Evolutionary conservation across 2,888 invertebrate genomes (phyloP).

Genomic region (Lymantria monacha): DNA sequence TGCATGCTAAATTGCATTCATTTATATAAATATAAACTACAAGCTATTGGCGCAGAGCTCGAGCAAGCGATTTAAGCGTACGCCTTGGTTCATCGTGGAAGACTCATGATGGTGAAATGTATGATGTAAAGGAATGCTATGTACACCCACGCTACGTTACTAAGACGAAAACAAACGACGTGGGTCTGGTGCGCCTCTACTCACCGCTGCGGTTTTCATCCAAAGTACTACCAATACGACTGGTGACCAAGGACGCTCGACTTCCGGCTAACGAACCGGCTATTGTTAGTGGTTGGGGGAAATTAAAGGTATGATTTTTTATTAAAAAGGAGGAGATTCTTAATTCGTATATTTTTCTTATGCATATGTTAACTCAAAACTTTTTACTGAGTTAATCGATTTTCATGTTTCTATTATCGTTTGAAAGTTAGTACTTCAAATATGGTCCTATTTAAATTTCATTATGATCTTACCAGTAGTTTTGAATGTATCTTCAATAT

Average conservation of each 20-base stretch:
- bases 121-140: slow-evolving; percentile 63
- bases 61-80: slow-evolving; percentile 63
- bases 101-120: slow-evolving; percentile 76
- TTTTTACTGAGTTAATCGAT: no score
- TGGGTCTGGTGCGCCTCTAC: slow-evolving; percentile 68
- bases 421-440: no score
- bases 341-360: not conserved
- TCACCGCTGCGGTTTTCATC: slow-evolving; percentile 62
- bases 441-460: no score
- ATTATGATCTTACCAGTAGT: no score
- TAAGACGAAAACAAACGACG: slow-evolving; percentile 71
- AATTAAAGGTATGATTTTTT: slow-evolving; percentile 46
- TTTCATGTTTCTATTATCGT: no score
- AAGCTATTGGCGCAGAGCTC: slow-evolving; percentile 40
- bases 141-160: slow-evolving; percentile 71
- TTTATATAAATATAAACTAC: no score
- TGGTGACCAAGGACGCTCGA: slow-evolving; percentile 50
- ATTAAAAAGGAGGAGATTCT: no score
- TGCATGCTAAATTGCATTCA: no score
- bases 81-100: slow-evolving; percentile 78
- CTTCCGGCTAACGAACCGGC: slow-evolving; percentile 55
- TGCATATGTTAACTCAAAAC: no score
- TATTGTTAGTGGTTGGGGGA: slow-evolving; percentile 77
- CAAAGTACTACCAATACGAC: slow-evolving; percentile 59
- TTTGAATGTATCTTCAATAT: no score